Percentiles rank a stretch among this genome's conserved stretches.
phyloP scores from a whole-genome alignment of 2,888 invertebrate genomes.

The Oeneis ivallda region DNA sequence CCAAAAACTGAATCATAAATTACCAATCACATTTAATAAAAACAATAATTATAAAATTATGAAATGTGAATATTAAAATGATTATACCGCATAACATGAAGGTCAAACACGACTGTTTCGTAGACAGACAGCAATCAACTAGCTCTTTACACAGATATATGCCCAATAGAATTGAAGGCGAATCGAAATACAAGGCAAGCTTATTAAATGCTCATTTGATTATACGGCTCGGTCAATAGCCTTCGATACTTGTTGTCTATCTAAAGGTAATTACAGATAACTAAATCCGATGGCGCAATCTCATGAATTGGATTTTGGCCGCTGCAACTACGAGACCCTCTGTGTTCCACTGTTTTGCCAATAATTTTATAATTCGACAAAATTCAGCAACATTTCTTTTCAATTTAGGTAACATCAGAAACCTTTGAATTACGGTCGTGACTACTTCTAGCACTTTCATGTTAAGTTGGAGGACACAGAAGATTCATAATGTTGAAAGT shows the following conservation, averaged over 20 bases:
- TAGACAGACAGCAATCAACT: slow-evolving; percentile 12
- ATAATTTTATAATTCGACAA: too few relatives aligned
- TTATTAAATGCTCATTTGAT: slow-evolving; percentile 8
- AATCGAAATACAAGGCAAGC: slow-evolving; percentile 18
- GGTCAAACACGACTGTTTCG: slow-evolving; percentile 13
- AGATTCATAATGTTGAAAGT: too few relatives aligned
- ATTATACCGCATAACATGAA: background rate
- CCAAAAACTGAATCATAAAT: background rate
- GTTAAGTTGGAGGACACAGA: too few relatives aligned
- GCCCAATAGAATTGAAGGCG: slow-evolving; percentile 19
- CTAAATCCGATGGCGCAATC: background rate
- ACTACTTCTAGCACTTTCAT: too few relatives aligned
- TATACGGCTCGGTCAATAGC: slow-evolving; percentile 3
- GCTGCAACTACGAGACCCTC: too few relatives aligned
- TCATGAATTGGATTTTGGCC: background rate
- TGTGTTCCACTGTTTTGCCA: too few relatives aligned
- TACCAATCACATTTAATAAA: slow-evolving; percentile 2
- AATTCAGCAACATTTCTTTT: too few relatives aligned
- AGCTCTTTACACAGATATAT: slow-evolving; percentile 16
- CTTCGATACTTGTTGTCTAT: slow-evolving; percentile 6
- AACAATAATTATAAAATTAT: background rate
- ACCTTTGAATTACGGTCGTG: too few relatives aligned
- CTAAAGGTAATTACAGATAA: background rate
- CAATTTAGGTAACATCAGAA: too few relatives aligned
- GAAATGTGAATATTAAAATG: slow-evolving; percentile 13